These are phyloP conservation scores for Malthinus flaveolus DNA, from an alignment of 2,888 invertebrate species.

Conservation along the genomic window DNA sequence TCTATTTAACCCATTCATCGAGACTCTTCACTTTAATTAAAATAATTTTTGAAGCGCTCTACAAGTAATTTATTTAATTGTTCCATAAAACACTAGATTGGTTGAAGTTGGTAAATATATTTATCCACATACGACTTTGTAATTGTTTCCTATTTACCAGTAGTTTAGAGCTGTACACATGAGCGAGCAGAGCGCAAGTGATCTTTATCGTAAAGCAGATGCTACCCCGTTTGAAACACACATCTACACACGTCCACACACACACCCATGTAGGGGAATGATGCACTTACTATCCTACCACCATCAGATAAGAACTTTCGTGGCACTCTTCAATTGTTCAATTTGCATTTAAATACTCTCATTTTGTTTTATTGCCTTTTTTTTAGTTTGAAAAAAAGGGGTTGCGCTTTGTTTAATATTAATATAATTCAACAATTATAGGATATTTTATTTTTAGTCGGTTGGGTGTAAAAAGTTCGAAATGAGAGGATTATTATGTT, in stretches of 20 bases:
- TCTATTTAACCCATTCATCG: no score
- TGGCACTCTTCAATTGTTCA: conserved; percentile 4
- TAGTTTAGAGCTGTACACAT: conserved; percentile 22
- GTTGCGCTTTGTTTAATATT: neutral
- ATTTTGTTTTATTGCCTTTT: conserved; percentile 4
- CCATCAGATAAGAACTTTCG: conserved; percentile 4
- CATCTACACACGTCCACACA: no score
- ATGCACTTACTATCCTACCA: conserved; percentile 1
- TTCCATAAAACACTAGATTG: no score
- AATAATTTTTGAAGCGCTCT: no score
- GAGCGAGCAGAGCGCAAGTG: conserved; percentile 5
- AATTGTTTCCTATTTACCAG: conserved; percentile 29
- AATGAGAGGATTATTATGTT: no score
- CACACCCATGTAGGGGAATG: neutral
- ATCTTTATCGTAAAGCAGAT: conserved; percentile 16
- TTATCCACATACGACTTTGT: conserved; percentile 14
- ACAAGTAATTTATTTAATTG: no score
- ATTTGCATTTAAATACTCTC: conserved; percentile 6
- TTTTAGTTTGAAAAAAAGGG: neutral
- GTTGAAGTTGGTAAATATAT: no score
- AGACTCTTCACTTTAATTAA: no score
- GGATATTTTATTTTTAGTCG: no score
- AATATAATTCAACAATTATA: no score
- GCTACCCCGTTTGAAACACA: neutral
- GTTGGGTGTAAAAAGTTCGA: no score